Evolutionary conservation across 1,140 invertebrate species (phyloP).

Genomic region (Drosophila mauritiana): DNA sequence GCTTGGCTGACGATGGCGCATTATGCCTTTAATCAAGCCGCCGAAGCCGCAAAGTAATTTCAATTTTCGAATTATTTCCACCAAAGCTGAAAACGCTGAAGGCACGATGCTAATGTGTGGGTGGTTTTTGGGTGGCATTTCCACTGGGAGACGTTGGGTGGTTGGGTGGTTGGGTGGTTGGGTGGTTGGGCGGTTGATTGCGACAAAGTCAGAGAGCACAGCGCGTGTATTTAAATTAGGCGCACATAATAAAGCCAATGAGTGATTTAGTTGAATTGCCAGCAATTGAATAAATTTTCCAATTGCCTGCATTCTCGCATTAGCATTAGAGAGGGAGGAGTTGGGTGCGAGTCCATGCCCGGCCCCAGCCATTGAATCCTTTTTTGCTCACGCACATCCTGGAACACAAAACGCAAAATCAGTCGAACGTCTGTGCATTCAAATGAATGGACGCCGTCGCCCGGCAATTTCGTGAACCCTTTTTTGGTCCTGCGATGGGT

Average conservation of each 20-base stretch:
- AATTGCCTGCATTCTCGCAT: slow-evolving; percentile 77
- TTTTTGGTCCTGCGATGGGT: slow-evolving; percentile 44
- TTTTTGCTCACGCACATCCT: slow-evolving; percentile 25
- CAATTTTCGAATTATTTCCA: slow-evolving; percentile 81
- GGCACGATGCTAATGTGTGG: slow-evolving; percentile 27
- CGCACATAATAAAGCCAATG: slow-evolving; percentile 79
- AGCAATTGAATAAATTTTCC: slow-evolving; percentile 84
- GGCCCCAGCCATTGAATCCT: slow-evolving; percentile 8
- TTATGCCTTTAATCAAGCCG: slow-evolving; percentile 91
- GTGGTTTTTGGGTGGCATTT: slow-evolving; percentile 6
- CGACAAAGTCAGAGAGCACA: slow-evolving; percentile 24
- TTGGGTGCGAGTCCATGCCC: not conserved
- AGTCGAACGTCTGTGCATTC: slow-evolving; percentile 61
- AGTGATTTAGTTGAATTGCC: slow-evolving; percentile 83
- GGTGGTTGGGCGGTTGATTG: slow-evolving; percentile 8
- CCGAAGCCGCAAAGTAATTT: slow-evolving; percentile 66
- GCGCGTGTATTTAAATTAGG: slow-evolving; percentile 77
- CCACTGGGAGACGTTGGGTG: not conserved
- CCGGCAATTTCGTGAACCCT: slow-evolving; percentile 75
- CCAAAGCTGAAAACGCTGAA: slow-evolving; percentile 33
- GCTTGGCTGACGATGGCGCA: slow-evolving; percentile 86
- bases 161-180: not conserved
- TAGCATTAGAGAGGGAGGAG: slow-evolving; percentile 60
- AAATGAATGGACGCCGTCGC: slow-evolving; percentile 67
- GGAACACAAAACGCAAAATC: slow-evolving; percentile 69